These are phyloP conservation scores for honey bee (Apis mellifera) DNA, from an alignment of 1,140 invertebrate genomes.

Conservation along the genomic window DNA sequence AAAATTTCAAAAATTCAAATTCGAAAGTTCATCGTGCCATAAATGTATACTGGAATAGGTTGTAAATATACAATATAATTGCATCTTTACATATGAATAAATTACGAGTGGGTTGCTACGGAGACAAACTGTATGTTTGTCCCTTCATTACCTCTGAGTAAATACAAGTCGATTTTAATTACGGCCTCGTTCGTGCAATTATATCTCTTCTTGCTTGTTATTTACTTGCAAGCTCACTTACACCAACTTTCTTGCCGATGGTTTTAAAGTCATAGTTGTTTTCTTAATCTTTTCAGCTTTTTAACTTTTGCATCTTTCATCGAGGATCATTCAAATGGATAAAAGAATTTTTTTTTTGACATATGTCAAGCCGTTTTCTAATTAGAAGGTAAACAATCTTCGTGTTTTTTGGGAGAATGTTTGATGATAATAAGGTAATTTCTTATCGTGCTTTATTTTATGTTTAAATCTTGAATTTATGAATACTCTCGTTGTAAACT, in stretches of 20 bases:
- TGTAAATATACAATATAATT: constrained; percentile 3
- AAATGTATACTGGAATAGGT: background rate
- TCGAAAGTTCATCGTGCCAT: too few species aligned
- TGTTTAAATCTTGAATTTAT: too few species aligned
- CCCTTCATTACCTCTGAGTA: constrained; percentile 78
- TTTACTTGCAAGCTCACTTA: constrained; percentile 73
- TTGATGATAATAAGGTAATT: too few species aligned
- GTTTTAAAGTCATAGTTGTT: constrained; percentile 70
- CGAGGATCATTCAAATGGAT: background rate
- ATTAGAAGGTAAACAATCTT: too few species aligned
- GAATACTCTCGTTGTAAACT: too few species aligned
- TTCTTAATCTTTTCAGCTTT: constrained; percentile 39
- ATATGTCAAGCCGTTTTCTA: too few species aligned
- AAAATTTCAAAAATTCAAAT: too few species aligned
- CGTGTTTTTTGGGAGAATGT: too few species aligned
- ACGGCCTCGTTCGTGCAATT: constrained; percentile 71
- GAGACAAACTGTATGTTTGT: constrained; percentile 79
- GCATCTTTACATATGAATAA: constrained; percentile 22
- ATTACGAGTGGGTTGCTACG: constrained; percentile 58
- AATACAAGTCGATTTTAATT: constrained; percentile 80
- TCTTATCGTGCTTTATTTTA: too few species aligned
- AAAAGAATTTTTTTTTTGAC: too few species aligned
- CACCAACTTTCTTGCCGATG: constrained; percentile 76
- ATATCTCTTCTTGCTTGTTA: constrained; percentile 78
- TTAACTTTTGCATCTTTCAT: background rate